Base-by-base conservation (phyloP, 2,113 vertebrate species). In the Marmota monax region DNA sequence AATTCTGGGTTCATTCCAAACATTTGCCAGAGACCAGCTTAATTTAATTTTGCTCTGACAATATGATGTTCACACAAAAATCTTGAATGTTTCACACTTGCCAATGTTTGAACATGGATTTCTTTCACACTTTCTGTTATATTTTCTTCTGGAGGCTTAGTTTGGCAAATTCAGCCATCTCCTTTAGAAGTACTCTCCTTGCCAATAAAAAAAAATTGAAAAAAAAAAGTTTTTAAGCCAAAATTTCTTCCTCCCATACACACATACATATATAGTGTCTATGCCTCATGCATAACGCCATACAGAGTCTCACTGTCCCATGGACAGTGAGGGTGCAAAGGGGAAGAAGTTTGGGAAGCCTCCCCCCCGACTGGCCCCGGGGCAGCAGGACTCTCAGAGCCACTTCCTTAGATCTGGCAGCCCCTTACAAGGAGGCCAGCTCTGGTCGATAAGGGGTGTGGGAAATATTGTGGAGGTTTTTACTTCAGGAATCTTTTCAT, bases 21-120 rank as follows among this genome's bases (percentile, higher is more conserved):
- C 67, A 12, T 90, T 96, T 92, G 90, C 96, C 95, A 96, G 92
- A 92, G 80, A 84, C 61, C 48, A 70, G 84, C 73, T 90, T 96
- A 96, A 90, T 80, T 96, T 94, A 84, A 95, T 82, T 96, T 96
- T 96, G 29, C 91, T 97, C 92, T 96, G 77, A 96, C 90, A 91
- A 94, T 88, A 90, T 78, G 83, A 95, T 84, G 90, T 85, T 95
- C 90, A 82, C 65, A 92, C 90, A 93, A 80, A 84, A 94, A 84
- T 82, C 92, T 85, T 94, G 65, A 95, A 56, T 90, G 90, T 96
- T 96, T 97, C 95, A 90, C 85, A 96, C 92, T 95, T 97, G 96
- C 97, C 96, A 96, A 78, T 97, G 95, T 98, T 97, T 94, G 95
- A 96, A 97, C 88, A 90, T 92, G 84, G 94, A 92, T 96, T 97